Base-by-base conservation (phyloP, 2,888 invertebrate species). In the Mythimna loreyi region DNA sequence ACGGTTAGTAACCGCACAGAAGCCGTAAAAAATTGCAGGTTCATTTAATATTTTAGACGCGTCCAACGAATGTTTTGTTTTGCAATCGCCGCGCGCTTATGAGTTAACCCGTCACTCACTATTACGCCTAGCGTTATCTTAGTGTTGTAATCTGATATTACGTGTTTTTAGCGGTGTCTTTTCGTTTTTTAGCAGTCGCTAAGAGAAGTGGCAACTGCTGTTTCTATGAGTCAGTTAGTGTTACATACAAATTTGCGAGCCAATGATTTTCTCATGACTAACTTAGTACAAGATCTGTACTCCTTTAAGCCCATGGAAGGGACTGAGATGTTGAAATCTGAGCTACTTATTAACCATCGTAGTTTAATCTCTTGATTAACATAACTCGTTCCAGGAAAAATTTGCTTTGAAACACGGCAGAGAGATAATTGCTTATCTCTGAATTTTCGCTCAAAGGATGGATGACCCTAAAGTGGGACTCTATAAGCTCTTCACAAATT, bases 41-140 rank as follows among this genome's bases (percentile, higher is more conserved):
- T 75, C 78, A 85, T 86, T 89, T 84, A 83, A 85, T 86, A 90
- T 89, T 90, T 87, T 72, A 78, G 71, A 58, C 86, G 83, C 90
- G 89, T 90, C 84, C 78, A 67, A 68, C 64, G 49, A 80, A 60
- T 78, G 67, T 67, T 66, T 60, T 64, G 78, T 89, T 86, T 87
- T 81, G 89, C 85, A 90, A 89, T 81, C 73, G 70, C 69, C 72
- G 70, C 75, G 63, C 85, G 76, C 72, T 80, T 77, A 60, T 81
- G 77, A 77, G 66, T 85, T 80, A 81, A 60, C 65, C 73, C 73
- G 73, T 83, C 78, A 73, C 64, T 81, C 68, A 76, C 74, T 78
- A 78, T 75, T 82, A 75, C 73, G 66, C 75, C 55, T 70, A 72
- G 75, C 66, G 58, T 83, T 83, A 81, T 81, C 77, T 82, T 58